Conservation (phyloP, 2,888 invertebrate genomes). For the Trachelus iudaicus region DNA sequence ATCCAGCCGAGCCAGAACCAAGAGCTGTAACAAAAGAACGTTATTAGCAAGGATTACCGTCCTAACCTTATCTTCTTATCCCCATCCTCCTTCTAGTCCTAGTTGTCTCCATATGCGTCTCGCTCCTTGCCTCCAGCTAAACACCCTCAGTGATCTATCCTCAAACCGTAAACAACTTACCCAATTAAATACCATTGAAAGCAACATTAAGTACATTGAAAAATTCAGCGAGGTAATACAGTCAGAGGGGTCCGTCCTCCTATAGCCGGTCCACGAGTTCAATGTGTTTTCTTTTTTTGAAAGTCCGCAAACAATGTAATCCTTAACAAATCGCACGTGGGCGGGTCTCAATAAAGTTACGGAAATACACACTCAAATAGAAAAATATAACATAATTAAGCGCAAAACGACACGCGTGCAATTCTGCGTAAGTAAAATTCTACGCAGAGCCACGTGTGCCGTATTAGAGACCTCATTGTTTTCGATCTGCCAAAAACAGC, state of each 20-base stretch:
- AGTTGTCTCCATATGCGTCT: background rate
- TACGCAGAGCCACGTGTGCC: too few species aligned
- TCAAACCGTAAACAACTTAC: constrained; percentile 6
- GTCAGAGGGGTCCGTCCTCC: background rate
- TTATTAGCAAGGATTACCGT: constrained; percentile 1
- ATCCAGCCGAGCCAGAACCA: constrained; percentile 39
- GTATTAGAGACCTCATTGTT: too few species aligned
- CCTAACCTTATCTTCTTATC: background rate
- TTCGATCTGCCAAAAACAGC: too few species aligned
- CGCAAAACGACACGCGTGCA: too few species aligned
- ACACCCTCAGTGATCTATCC: background rate
- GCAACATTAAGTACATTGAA: constrained; percentile 5
- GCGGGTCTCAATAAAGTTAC: too few species aligned
- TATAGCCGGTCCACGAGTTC: too few species aligned
- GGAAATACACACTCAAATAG: too few species aligned
- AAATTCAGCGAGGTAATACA: background rate
- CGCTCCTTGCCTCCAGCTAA: background rate
- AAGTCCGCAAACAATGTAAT: too few species aligned
- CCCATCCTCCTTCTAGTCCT: background rate
- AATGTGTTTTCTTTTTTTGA: too few species aligned
- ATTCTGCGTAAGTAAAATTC: too few species aligned
- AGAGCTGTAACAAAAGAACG: constrained; percentile 50
- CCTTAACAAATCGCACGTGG: too few species aligned
- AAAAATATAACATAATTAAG: too few species aligned
- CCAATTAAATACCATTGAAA: constrained; percentile 6